Percentiles rank a stretch among this genome's conserved stretches.
Evolutionary conservation across 1,140 invertebrate genomes (phyloP).

Genomic region (Drosophila quadrilineata): DNA sequence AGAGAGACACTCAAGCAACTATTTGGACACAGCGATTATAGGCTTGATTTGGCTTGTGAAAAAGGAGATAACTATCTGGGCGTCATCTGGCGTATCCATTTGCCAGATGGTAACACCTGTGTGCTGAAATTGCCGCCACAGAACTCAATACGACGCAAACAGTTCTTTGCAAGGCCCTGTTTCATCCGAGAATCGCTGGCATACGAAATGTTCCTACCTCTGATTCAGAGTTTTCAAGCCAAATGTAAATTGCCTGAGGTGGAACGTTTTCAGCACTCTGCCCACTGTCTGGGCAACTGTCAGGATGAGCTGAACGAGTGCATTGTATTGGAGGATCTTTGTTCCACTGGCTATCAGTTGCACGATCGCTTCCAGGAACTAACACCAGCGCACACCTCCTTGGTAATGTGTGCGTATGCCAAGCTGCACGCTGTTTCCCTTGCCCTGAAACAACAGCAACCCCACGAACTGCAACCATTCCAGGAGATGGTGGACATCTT

Average conservation of each 20-base stretch:
- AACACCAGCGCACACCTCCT: slow-evolving; percentile 79
- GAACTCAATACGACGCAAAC: slow-evolving; percentile 58
- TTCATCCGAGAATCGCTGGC: slow-evolving; percentile 74
- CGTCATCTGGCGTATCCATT: slow-evolving; percentile 64
- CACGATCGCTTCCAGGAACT: slow-evolving; percentile 81
- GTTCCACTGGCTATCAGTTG: slow-evolving; percentile 79
- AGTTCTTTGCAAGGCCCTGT: slow-evolving; percentile 62
- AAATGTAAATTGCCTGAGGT: slow-evolving; percentile 44
- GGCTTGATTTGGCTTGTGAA: slow-evolving; percentile 51
- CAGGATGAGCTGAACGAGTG: slow-evolving; percentile 80
- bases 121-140: slow-evolving; percentile 72
- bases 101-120: slow-evolving; percentile 14
- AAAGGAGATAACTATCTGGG: slow-evolving; percentile 81
- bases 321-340: slow-evolving; percentile 83
- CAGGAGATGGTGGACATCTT: slow-evolving; percentile 71
- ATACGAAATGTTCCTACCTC: slow-evolving; percentile 78
- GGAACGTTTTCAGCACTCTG: slow-evolving; percentile 64
- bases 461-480: slow-evolving; percentile 49
- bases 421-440: slow-evolving; percentile 83
- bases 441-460: slow-evolving; percentile 79
- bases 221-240: slow-evolving; percentile 66
- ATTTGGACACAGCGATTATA: slow-evolving; percentile 7
- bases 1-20: slow-evolving; percentile 3
- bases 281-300: slow-evolving; percentile 79
- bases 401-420: slow-evolving; percentile 82